Base-by-base conservation (phyloP, 2,113 vertebrate genomes). In the Salvelinus alpinus region DNA sequence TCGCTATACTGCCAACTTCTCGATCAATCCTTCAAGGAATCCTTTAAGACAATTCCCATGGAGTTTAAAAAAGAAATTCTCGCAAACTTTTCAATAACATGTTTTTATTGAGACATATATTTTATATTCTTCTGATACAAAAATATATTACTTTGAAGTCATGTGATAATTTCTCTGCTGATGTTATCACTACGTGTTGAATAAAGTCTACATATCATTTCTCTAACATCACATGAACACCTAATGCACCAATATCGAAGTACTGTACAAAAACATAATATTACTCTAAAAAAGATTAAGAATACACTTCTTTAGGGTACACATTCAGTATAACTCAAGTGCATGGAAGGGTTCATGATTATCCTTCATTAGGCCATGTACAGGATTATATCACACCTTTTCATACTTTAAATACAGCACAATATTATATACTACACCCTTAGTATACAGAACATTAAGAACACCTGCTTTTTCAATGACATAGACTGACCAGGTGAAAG, bases 51-150 rank as follows among this genome's bases (percentile, higher is more conserved):
- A 29, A 65, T n/a, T 24, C n/a, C 2, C 59, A 62, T 22, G 59
- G 59, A 62, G 16, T 5, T 65, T 3, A 7, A 29, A 29, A 18
- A 67, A 1, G 6, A 3, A 14, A 64, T 64, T 27, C 24, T 24
- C 14, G 16, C 62, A 64, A 64, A 7, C 62, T 25, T 65, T 27
- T 27, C 64, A 24, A 65, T 85, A 76, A 80, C 29, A 80, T 74
- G 76, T 68, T 75, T 79, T 88, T 90, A 84, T 86, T 84, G 48
- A 34, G 77, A 80, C 74, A 82, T 62, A 22, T n/a, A 62, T 62
- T 62, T 22, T 22, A 62, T 71, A 77, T 76, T 76, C 38, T 71
- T 77, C 73, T 4, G 68, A 11, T 47, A 34, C 71, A 77, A 82
- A 77, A 87, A 85, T 86, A 87, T 85, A 82, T 77, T 29, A 77